Conservation (phyloP, 1,140 invertebrate species). For the Rhynchophorus ferrugineus region DNA sequence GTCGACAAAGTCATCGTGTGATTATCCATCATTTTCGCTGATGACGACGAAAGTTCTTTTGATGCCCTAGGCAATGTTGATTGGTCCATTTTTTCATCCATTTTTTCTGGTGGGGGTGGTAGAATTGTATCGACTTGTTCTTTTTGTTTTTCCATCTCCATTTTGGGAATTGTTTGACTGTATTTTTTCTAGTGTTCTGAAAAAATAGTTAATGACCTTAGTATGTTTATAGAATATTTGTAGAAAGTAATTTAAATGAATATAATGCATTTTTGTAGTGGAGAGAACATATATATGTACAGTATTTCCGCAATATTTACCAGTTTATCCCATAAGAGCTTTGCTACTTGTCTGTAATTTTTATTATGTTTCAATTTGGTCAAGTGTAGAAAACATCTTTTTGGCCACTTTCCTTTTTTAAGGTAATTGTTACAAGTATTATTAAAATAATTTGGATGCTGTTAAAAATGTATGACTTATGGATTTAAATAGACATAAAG, state of each 20-base stretch:
- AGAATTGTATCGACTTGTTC: slow-evolving; percentile 2
- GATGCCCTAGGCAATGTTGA: not conserved
- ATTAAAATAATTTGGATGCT: too few relatives aligned
- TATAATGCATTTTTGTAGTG: too few relatives aligned
- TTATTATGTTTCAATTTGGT: not conserved
- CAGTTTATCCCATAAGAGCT: not conserved
- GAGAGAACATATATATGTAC: too few relatives aligned
- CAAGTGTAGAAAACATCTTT: not conserved
- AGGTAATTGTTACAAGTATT: too few relatives aligned
- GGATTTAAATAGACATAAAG: too few relatives aligned
- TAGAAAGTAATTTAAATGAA: too few relatives aligned
- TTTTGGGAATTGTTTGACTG: too few relatives aligned
- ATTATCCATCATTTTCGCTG: slow-evolving; percentile 17
- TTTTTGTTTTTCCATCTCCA: slow-evolving; percentile 2
- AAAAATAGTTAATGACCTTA: too few relatives aligned
- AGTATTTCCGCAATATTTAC: not conserved
- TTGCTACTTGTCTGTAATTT: not conserved
- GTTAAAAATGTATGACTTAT: too few relatives aligned
- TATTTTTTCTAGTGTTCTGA: too few relatives aligned
- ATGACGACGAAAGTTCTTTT: not conserved
- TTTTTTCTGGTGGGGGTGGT: slow-evolving; percentile 14
- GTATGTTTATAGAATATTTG: too few relatives aligned
- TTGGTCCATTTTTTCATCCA: slow-evolving; percentile 1
- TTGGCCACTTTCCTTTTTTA: not conserved
- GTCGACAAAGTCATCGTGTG: slow-evolving; percentile 34